Base-by-base conservation (phyloP, 2,888 invertebrate species). In the Leucozona laternaria region DNA sequence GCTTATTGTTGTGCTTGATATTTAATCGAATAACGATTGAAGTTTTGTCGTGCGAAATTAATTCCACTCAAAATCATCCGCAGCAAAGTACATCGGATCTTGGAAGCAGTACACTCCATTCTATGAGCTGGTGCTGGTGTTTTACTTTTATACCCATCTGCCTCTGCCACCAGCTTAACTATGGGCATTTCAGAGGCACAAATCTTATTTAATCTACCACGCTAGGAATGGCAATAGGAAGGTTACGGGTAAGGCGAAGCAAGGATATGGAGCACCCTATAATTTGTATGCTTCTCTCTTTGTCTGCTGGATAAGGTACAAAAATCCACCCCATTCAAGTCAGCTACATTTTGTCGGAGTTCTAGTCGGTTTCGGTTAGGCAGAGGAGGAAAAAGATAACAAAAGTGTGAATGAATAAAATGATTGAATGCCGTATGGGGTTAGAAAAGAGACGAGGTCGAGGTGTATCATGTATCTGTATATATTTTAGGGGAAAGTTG, bases 1-100 rank as follows among this genome's bases (percentile, higher is more conserved):
- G 88, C 85, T 62, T 85, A 87, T 88, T 89, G 89, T 88, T 89
- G 90, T 89, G 89, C 90, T 90, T 90, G 90, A 90, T 89, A 90
- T 91, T 90, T 91, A 92, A 92, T 92, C 91, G 90, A 91, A 91
- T 91, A 90, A 91, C 89, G 89, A 90, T 89, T 90, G 89, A 89
- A 89, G 85, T 88, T 88, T 82, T 88, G 88, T 89, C 89, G 88
- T 89, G 89, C 89, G 89, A 88, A 88, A 82, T 88, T 89, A 89
- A 89, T 88, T 88, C 89, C 88, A 88, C 88, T 88, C 64, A 86
- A 88, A 88, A 88, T 79, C 85, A 88, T 88, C 81, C 82, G 79
- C 84, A 83, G 77, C 85, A 87, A 88, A 88, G 85, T 77, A 79
- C 76, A 85, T 64, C 79, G 60, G 78, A 71, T 40, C 53, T 53